Evolutionary conservation across 2,797 vertebrate species (phyloP), one percentile per base, ranked within the genome.

Genomic region (Onychomys arenicola): DNA sequence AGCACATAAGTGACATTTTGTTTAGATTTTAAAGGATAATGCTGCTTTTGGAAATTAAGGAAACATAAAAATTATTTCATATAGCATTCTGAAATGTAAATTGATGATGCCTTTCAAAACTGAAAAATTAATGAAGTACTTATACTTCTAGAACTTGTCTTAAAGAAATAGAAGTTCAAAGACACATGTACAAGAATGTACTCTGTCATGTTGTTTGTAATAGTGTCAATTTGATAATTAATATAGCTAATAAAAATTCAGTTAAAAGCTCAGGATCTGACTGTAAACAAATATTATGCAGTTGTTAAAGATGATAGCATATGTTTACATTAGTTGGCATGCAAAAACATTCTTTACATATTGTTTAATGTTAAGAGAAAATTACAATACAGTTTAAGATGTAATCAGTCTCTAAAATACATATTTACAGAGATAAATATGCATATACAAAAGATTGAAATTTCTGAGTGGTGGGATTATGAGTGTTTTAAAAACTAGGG

Each of bases 301-400:
- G 25, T 83, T 95, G n/a, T 83, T 95, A 71, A 95, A 93, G 77
- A 81, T 76, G 84, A 32, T 76, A 49, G 76, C 19, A 75, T 29
- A 77, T 94, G 52, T 82, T 93, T 94, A 43, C n/a, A 57, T 90
- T 85, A 93, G 52, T 71, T 63, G n/a, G 5, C 43, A 88, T 92
- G 6, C 52, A 84, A 95, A 76, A 81, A 87, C 89, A 46, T 90
- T 90, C 32, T 94, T 95, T 52, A 87, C 57, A 75, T 78, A 32
- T 81, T 92, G 7, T 84, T 95, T 95, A 96, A 52, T 90, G 3
- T 52, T 87, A 92, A 95, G 92, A 77, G 65, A 91, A 97, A 95
- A 88, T 88, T 96, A 37, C 3, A 92, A 21, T 90, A 43, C 21
- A 85, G 32, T 23, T 92, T 92, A 88, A 85, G 81, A 87, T 29